Evolutionary conservation across 2,113 vertebrate genomes (phyloP).

Genomic region (Myiozetetes cayanensis): DNA sequence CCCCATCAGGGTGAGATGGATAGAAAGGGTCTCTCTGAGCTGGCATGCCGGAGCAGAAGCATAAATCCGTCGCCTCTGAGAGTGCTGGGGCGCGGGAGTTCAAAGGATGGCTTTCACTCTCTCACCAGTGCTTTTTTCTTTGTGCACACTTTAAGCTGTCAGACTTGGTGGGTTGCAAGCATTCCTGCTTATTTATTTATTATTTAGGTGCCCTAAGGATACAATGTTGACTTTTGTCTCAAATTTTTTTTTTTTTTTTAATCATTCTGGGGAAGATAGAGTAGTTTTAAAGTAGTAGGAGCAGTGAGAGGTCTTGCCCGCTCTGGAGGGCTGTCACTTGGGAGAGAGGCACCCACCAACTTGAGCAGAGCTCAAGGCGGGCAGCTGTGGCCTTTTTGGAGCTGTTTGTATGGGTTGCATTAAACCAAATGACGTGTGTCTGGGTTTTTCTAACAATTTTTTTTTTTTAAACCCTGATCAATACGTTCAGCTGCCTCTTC

Average conservation of each 20-base stretch:
- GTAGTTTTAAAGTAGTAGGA: neutral
- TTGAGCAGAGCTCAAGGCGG: neutral
- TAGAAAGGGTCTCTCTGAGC: conserved; percentile 49
- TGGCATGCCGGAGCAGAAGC: conserved; percentile 18
- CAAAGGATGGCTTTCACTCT: conserved; percentile 57
- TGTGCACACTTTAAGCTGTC: conserved; percentile 49
- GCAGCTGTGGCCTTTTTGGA: conserved; percentile 65
- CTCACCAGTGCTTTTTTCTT: neutral
- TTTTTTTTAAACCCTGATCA: conserved; percentile 42
- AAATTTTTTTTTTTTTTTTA: neutral
- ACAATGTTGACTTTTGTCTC: neutral
- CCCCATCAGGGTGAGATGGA: neutral
- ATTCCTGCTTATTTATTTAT: conserved; percentile 57
- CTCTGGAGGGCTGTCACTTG: neutral
- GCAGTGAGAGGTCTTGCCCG: neutral
- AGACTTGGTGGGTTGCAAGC: conserved; percentile 1
- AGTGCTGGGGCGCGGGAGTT: neutral
- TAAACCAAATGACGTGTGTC: conserved; percentile 58
- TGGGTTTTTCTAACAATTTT: conserved; percentile 35
- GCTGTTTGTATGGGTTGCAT: conserved; percentile 40
- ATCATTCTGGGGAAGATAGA: neutral
- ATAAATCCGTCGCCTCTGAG: conserved; percentile 25
- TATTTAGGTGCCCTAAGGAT: conserved; percentile 4
- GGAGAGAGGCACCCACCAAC: neutral
- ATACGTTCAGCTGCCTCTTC: conserved; percentile 56